Evolutionary conservation across 2,888 invertebrate species (phyloP), one percentile per base, ranked within the genome.

Genomic region (Uropetala carovei): DNA sequence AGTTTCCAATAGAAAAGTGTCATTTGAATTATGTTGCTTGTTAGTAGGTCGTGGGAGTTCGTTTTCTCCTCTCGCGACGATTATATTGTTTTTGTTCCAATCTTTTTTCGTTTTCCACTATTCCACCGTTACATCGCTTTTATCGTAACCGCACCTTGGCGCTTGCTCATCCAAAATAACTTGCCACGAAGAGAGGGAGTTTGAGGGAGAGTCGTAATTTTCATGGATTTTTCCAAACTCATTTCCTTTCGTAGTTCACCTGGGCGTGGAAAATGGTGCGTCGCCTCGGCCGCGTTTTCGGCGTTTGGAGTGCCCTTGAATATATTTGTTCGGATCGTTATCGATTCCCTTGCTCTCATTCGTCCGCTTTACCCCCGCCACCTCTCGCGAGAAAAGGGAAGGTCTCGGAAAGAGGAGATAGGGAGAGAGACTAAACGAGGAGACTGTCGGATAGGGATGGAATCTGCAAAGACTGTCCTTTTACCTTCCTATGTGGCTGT

Each of bases 241-340:
- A 68, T 68, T 68, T 68, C 68, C 68, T 68, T 68, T 68, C 68
- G 68, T 22, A 68, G 68, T 68, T 22, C 68, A 68, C 68, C 68
- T 68, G 68, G 68, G 68, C 68, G 68, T 68, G 68, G 68, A 68
- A 68, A 68, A 68, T 68, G 68, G n/a, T 68, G 22, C 68, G 68
- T 68, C 68, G 68, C 22, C 68, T n/a, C 68, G n/a, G n/a, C n/a
- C 68, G 22, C 68, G 68, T 68, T 68, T 68, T 68, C 16, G 10
- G 9, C 68, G 9, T 22, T 22, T 60, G 9, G n/a, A n/a, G 68
- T 68, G 68, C 68, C 68, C 68, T 68, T 68, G 68, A 68, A 68
- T 68, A 68, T 68, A 68, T 68, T 68, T 22, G 68, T 68, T 68
- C 68, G 68, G 68, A 68, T 68, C 68, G 68, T 68, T 68, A 68